phyloP scores from a whole-genome alignment of 2,888 invertebrate species.

The Alitta virens region DNA sequence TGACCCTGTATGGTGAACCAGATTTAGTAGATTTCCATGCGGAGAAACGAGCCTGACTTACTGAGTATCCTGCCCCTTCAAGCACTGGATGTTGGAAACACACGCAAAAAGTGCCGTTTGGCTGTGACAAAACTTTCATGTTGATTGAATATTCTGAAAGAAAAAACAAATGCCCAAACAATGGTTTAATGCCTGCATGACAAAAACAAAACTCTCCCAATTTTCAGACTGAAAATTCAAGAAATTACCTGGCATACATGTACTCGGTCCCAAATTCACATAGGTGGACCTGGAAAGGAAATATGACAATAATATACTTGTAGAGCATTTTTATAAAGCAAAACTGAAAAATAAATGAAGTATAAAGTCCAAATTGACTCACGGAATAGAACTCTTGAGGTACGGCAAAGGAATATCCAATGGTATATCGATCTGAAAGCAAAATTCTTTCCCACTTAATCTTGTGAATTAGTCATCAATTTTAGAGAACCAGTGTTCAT shows the following conservation, averaged over 20 bases:
- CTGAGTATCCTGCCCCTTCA: not conserved
- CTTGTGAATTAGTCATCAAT: no score
- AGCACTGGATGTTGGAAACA: slow-evolving; percentile 39
- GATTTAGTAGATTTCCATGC: no score
- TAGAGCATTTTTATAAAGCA: no score
- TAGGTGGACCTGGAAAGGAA: not conserved
- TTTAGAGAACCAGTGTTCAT: no score
- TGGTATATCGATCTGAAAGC: slow-evolving; percentile 7
- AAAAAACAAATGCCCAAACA: not conserved
- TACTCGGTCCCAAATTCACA: not conserved
- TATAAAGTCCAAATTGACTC: not conserved
- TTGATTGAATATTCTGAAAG: slow-evolving; percentile 39
- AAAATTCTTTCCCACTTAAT: no score
- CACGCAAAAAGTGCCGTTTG: slow-evolving; percentile 46
- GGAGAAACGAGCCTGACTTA: not conserved
- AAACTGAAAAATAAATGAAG: no score
- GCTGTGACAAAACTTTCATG: slow-evolving; percentile 38
- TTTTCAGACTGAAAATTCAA: no score
- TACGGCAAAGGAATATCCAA: slow-evolving; percentile 10
- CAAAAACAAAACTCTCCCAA: no score
- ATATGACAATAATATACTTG: not conserved
- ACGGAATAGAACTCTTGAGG: not conserved
- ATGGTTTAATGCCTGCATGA: no score
- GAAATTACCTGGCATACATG: slow-evolving; percentile 1
- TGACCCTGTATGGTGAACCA: no score